Evolutionary conservation across 2,113 vertebrate genomes (phyloP), one percentile per base, ranked within the genome.

Genomic region (Entomyzon cyanotis): DNA sequence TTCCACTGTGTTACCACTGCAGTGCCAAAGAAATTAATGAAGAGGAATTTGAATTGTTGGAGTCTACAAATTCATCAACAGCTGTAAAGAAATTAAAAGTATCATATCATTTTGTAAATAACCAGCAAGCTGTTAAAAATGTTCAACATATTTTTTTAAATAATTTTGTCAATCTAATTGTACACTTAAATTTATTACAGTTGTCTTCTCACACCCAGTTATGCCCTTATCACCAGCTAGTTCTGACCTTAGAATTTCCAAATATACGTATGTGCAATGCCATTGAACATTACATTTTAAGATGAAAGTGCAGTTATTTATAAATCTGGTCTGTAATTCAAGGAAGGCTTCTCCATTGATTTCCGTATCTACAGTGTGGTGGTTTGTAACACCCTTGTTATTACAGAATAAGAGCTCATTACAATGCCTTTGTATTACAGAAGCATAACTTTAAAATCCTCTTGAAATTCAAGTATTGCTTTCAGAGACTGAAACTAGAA

Each of bases 381-480:
- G 63, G 90, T 81, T 93, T 18, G 44, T 44, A 94, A 33, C 46
- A 55, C 22, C 81, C 88, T 62, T 93, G 58, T 84, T 95, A 74
- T 58, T 94, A 41, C 33, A 20, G 55, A 93, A 76, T 84, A 62
- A 68, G 42, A 85, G 50, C 68, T 63, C 44, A 22, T 89, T 84
- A 31, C 47, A 84, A 5, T 94, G 44, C 83, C 78, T 93, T 93
- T 94, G 62, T 68, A 39, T 75, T 94, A 60, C 53, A 90, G 64
- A 84, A 78, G 62, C 64, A 75, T 77, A 74, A 90, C 37, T 91
- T 93, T 90, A 44, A 92, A 93, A 90, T 83, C 39, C 53, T 85
- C 50, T 93, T 70, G 58, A 53, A 95, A 84, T 91, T 62, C 94
- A 84, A 28, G 90, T 62, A 77, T 31, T 95, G 55, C 74, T 96